Base-by-base conservation (phyloP, 2,888 invertebrate genomes). In the Gnatocerus cornutus region DNA sequence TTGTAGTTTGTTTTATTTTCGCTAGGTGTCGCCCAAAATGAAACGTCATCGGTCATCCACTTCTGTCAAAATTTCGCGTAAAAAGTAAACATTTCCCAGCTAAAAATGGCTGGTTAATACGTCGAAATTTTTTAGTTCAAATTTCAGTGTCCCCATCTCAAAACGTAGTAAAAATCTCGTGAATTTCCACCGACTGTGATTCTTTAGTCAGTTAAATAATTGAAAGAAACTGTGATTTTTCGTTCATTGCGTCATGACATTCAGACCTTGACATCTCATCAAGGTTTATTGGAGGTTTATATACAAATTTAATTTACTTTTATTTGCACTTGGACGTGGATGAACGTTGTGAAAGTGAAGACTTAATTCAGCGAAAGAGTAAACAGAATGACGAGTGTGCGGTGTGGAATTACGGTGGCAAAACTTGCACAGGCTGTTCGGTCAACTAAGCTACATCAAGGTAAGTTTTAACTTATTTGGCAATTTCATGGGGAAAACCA, bases 381-480 rank as follows among this genome's bases (percentile, higher is more conserved):
- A 46, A 7, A n/a, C 39, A 41, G 50, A 71, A 85, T 85, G 85
- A 82, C 82, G 71, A 82, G 84, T 80, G 85, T 85, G 50, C 80
- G 85, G 73, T 85, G 85, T 79, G 83, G 84, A 71, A 77, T 86
- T 66, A 81, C 83, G 64, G 85, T 84, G 71, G 84, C 84, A 43
- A 86, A 84, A 80, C 79, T 84, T 74, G 84, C 82, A 62, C 77
- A 82, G 65, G 83, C 80, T 61, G 80, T 81, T 52, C 78, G 84
- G 69, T 81, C 79, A 68, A 75, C 75, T 45, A 84, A 83, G 74
- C 71, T 82, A 43, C 84, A 84, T 73, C 83, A 83, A 80, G 84
- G 85, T 84, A 78, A 82, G 80, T n/a, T 37, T 41, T 41, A 1
- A 13, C 10, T 41, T 12, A 12, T 41, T 41, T 41, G 41, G 39